Evolutionary conservation across 92 coral and sea anemone species (phyloP), one percentile per base, ranked within the genome.

Genomic region (Scolanthus callimorphus): DNA sequence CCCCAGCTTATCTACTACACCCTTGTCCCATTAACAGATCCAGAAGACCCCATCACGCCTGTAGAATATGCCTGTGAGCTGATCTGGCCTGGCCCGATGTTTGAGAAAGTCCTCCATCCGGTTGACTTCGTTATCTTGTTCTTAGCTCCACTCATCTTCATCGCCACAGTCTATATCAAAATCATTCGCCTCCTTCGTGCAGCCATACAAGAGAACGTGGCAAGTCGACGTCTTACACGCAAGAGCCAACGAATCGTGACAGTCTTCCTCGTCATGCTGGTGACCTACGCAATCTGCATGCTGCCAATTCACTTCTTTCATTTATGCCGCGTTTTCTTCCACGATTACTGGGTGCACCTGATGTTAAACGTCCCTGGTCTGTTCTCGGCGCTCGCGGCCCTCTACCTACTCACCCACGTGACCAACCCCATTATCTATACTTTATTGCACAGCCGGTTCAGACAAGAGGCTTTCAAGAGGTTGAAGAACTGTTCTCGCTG

Each of bases 301-400:
- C 64, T 83, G 9, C 90, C 85, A 6, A 57, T 83, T n/a, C 85
- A 83, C 39, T 24, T 67, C 20, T 29, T 83, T 22, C 85, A 83
- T 17, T 30, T 78, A 6, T 31, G 50, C 6, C 85, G 90, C 17
- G 85, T 83, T 3, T 83, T 83, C 39, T 71, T 24, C 17, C 43
- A 25, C 22, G 57, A 71, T 9, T 47, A 41, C 26, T 83, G 85
- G 90, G 20, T 26, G 41, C 31, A 15, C 11, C 61, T 83, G 2
- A 47, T 20, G 31, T 39, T 60, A 0, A 29, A 67, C 25, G 41
- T 49, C 26, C 85, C 85, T 17, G 70, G 90, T 85, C 4, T 83
- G 43, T 71, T 83, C 34, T 62, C 90, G 2, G 45, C 69, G 27
- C 39, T 43, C 8, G 74, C 75, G 15, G 72, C 61, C 22, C 69